Evolutionary conservation across 2,888 invertebrate species (phyloP).

Genomic region (Vesta saturnalis): DNA sequence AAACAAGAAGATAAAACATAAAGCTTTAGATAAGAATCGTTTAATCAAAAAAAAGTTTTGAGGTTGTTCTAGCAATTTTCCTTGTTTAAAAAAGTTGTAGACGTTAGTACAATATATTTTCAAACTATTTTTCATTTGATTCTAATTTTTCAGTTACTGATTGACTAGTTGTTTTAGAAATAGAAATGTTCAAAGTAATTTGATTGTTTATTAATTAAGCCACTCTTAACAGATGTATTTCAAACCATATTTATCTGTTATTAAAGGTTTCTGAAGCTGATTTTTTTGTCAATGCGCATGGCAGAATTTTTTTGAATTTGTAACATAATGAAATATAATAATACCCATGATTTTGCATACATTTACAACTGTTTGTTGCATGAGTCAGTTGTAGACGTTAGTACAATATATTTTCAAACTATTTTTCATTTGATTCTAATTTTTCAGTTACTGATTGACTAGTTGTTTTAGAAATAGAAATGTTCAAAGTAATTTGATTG

Average conservation of each 20-base stretch:
- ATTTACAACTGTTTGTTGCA: background rate
- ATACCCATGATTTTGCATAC: background rate
- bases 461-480: background rate
- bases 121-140: background rate
- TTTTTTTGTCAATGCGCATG: background rate
- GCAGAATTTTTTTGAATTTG: background rate
- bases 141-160: background rate
- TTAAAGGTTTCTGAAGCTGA: conserved; percentile 1
- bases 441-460: background rate
- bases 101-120: too few relatives aligned
- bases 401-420: background rate
- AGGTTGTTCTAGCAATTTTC: background rate
- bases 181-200: background rate
- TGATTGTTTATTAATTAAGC: background rate
- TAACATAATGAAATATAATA: background rate
- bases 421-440: background rate
- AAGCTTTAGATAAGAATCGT: background rate
- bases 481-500: background rate
- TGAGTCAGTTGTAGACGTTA: background rate
- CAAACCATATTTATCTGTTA: background rate
- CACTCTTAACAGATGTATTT: background rate
- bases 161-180: background rate
- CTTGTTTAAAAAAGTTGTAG: background rate
- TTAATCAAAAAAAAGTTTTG: background rate
- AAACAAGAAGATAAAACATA: background rate